phyloP scores from a whole-genome alignment of 2,797 vertebrate genomes.

The Tangara arthus region DNA sequence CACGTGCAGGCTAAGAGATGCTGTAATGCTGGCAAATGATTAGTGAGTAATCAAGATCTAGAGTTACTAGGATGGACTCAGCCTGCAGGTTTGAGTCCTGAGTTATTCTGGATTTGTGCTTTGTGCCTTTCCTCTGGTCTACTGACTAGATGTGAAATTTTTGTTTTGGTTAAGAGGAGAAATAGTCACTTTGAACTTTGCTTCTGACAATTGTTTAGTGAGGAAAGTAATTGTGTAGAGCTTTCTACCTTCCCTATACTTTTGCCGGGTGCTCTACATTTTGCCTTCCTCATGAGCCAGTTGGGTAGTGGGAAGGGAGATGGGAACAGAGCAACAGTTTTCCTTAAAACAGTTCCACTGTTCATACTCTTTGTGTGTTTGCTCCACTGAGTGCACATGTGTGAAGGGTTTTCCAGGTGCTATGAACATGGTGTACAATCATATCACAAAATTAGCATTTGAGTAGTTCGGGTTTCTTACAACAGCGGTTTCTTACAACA shows the following conservation, averaged over 20 bases:
- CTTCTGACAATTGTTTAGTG: background rate
- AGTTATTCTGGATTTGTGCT: background rate
- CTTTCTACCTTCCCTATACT: background rate
- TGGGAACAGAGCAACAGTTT: background rate
- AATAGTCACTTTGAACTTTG: background rate
- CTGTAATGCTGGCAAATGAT: background rate
- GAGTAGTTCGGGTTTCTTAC: background rate
- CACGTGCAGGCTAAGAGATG: background rate
- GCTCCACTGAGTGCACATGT: accelerated
- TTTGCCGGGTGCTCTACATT: background rate
- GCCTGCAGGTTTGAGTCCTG: background rate
- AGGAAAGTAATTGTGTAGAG: background rate
- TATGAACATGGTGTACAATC: background rate
- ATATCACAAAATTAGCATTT: background rate
- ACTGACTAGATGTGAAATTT: background rate
- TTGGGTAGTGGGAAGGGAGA: background rate
- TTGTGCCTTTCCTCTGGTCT: background rate
- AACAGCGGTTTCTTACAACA: background rate
- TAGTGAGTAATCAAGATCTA: background rate
- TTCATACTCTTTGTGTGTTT: background rate
- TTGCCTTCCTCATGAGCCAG: accelerated
- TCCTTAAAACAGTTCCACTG: background rate
- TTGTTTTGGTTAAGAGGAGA: background rate
- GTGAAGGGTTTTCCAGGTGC: background rate
- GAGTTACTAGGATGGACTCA: background rate